These are phyloP conservation scores for Desmodus rotundus DNA, from an alignment of 2,113 vertebrate genomes.

Conservation along the genomic window DNA sequence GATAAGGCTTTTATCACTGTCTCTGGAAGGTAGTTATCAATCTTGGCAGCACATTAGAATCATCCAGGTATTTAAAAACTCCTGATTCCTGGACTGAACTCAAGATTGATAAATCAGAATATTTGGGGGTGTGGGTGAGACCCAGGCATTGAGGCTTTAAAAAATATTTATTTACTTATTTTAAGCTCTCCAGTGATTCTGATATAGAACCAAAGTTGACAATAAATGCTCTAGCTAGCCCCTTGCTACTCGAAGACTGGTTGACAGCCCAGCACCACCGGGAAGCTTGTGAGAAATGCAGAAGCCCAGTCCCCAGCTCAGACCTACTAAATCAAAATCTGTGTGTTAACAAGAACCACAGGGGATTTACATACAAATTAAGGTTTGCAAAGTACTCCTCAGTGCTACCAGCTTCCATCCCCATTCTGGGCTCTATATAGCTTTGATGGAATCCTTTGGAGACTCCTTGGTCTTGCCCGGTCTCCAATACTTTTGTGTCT, in stretches of 20 bases:
- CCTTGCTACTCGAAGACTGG: background rate
- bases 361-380: too few relatives aligned
- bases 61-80: background rate
- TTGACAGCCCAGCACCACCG: background rate
- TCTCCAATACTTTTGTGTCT: background rate
- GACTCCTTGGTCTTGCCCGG: background rate
- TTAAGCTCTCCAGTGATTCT: background rate
- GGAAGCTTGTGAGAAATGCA: background rate
- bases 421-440: background rate
- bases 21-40: background rate
- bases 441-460: background rate
- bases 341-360: too few relatives aligned
- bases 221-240: background rate
- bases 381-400: background rate
- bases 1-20: background rate
- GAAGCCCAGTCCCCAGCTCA: background rate
- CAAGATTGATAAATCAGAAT: background rate
- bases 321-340: background rate
- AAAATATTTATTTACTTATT: background rate
- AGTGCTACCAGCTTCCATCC: too few relatives aligned
- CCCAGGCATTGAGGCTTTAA: background rate
- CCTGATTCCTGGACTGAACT: background rate
- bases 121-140: background rate
- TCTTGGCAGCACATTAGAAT: background rate
- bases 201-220: background rate